Percentiles rank a stretch among this genome's conserved stretches.
Conservation (phyloP, 2,888 invertebrate species). For the Hybos culiciformis region DNA sequence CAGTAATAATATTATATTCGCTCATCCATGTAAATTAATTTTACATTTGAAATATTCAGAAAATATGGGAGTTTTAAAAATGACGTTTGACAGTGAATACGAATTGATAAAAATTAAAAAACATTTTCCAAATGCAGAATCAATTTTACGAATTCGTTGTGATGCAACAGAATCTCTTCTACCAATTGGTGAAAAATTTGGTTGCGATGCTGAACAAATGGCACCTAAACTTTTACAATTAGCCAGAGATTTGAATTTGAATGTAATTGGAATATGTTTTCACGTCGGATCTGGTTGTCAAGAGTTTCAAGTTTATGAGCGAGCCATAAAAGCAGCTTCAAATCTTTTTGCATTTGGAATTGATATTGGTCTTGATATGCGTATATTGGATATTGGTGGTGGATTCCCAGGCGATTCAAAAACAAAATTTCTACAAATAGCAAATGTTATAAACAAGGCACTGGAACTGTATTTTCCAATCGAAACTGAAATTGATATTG, state of each 20-base stretch:
- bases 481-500: constrained; percentile 54
- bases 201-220: constrained; percentile 66
- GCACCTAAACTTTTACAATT: constrained; percentile 59
- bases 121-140: constrained; percentile 56
- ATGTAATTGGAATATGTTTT: constrained; percentile 71
- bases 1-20: constrained; percentile 72
- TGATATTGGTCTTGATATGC: constrained; percentile 60
- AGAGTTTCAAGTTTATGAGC: constrained; percentile 66
- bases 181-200: constrained; percentile 87
- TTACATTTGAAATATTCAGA: constrained; percentile 80
- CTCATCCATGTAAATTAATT: constrained; percentile 88
- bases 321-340: constrained; percentile 60
- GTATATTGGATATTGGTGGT: constrained; percentile 79
- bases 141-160: constrained; percentile 79
- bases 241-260: constrained; percentile 62
- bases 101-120: constrained; percentile 83
- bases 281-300: constrained; percentile 90
- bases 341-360: constrained; percentile 60
- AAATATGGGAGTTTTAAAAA: constrained; percentile 56
- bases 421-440: not conserved
- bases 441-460: constrained; percentile 57
- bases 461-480: constrained; percentile 74
- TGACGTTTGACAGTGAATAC: constrained; percentile 90
- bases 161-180: constrained; percentile 76
- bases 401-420: constrained; percentile 71